A percentile compares a stretch with the other conserved stretches of the same genome.
Conservation (phyloP, 2,888 invertebrate genomes). For the Metacarcinus magister region DNA sequence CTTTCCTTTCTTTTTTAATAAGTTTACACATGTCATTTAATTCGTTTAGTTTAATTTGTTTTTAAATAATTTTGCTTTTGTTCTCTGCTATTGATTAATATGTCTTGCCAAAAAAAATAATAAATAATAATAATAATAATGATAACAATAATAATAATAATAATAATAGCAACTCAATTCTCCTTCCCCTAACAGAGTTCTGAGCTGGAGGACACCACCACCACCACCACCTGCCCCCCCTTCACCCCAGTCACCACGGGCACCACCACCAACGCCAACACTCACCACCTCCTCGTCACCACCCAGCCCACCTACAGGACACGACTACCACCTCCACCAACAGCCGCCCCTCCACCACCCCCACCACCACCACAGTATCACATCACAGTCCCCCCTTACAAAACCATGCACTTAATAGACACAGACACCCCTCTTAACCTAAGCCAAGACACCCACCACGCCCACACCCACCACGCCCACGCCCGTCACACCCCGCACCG, state of each 20-base stretch:
- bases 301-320: not conserved
- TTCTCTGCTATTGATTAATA: too few species aligned
- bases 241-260: not conserved
- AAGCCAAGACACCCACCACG: slow-evolving; percentile 15
- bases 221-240: not conserved
- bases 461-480: not conserved
- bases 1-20: too few species aligned
- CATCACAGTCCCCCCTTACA: not conserved
- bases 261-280: not conserved
- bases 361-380: not conserved
- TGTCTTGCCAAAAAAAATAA: too few species aligned
- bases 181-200: not conserved
- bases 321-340: not conserved
- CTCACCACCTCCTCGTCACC: slow-evolving; percentile 33
- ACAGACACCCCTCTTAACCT: slow-evolving; percentile 67
- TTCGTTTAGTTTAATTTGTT: too few species aligned
- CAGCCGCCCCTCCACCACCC: too few species aligned
- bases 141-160: too few species aligned
- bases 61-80: too few species aligned
- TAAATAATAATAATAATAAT: too few species aligned
- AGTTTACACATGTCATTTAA: too few species aligned
- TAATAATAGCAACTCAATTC: too few species aligned
- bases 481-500: not conserved
- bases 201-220: not conserved
- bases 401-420: not conserved